Base-by-base conservation (phyloP, 2,888 invertebrate genomes). In the Cistogaster globosa region DNA sequence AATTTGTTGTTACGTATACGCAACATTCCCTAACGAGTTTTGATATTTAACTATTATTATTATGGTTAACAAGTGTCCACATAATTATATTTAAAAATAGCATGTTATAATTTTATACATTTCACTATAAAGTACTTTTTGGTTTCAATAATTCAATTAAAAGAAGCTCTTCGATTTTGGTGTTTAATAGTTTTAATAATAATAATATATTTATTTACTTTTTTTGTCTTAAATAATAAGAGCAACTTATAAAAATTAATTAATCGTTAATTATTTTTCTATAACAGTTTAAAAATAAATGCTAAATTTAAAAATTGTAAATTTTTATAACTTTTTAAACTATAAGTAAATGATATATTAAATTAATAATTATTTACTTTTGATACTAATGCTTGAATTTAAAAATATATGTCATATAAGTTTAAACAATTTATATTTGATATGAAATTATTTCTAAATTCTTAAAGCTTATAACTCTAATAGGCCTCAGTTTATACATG, bases 151-250 rank as follows among this genome's bases (percentile, higher is more conserved):
- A 20, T 51, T 68, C 55, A 63, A 68, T 88, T 89, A 87, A 88
- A 89, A 89, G 90, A 90, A 90, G 90, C 90, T 90, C 90, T 90
- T 79, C 89, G 90, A 90, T 91, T 90, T 90, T 90, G 90, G 88
- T 87, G 86, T 88, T 62, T 62, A 62, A 53, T 9, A 14, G 18
- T 53, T 53, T 53, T 53, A 9, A 12, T 18, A 71, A 12, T 18
- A 71, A 12, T 76, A 60, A 65, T 79, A 42, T 63, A 53, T 74
- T 63, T 55, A 80, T 75, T 48, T 76, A 18, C 14, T 32, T 71
- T 26, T 60, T 36, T 63, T 5, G 32, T 51, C 20, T 36, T 71
- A 26, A n/a, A 7, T 63, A 48, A 32, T 16, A 8, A 22, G 42
- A 42, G 74, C 77, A 84, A 84, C 80, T 48, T 76, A 48, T n/a